These are phyloP conservation scores for Archips crataeganus DNA, from an alignment of 2,888 invertebrate species.

Conservation along the genomic window DNA sequence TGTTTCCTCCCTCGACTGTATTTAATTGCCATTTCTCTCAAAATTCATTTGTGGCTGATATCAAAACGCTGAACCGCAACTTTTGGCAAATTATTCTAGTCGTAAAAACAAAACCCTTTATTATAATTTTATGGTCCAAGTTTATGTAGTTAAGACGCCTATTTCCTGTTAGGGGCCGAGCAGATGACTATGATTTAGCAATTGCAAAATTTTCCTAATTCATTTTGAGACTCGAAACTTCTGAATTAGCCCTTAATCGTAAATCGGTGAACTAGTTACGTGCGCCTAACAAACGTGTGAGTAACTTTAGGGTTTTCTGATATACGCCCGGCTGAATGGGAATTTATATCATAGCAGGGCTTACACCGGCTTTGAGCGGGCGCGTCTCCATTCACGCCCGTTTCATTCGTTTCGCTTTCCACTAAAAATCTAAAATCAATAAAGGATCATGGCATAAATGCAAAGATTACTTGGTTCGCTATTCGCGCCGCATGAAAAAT, in stretches of 20 bases:
- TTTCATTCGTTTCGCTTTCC: slow-evolving; percentile 84
- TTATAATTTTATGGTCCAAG: slow-evolving; percentile 78
- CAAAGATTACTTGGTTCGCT: slow-evolving; percentile 83
- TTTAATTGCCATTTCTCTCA: slow-evolving; percentile 12
- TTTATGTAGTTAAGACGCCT: slow-evolving; percentile 71
- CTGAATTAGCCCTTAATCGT: slow-evolving; percentile 26
- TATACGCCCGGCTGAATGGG: slow-evolving; percentile 75
- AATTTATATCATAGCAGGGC: slow-evolving; percentile 82
- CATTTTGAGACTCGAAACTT: slow-evolving; percentile 46
- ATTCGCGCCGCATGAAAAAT: slow-evolving; percentile 81
- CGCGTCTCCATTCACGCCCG: slow-evolving; percentile 82
- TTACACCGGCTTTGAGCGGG: slow-evolving; percentile 80
- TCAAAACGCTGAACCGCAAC: slow-evolving; percentile 65
- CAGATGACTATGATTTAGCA: slow-evolving; percentile 67
- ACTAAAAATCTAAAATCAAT: slow-evolving; percentile 86
- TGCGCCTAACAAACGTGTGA: slow-evolving; percentile 45
- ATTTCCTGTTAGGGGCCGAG: slow-evolving; percentile 70
- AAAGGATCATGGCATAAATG: slow-evolving; percentile 85
- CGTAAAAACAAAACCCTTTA: slow-evolving; percentile 78
- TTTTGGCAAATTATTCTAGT: slow-evolving; percentile 71
- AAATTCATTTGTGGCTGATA: slow-evolving; percentile 33
- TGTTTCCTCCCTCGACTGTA: neutral
- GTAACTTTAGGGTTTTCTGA: slow-evolving; percentile 70
- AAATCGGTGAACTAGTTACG: slow-evolving; percentile 38
- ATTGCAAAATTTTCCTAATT: slow-evolving; percentile 58